These are phyloP conservation scores for Eufriesea mexicana DNA, from an alignment of 1,140 invertebrate species.

Conservation along the genomic window DNA sequence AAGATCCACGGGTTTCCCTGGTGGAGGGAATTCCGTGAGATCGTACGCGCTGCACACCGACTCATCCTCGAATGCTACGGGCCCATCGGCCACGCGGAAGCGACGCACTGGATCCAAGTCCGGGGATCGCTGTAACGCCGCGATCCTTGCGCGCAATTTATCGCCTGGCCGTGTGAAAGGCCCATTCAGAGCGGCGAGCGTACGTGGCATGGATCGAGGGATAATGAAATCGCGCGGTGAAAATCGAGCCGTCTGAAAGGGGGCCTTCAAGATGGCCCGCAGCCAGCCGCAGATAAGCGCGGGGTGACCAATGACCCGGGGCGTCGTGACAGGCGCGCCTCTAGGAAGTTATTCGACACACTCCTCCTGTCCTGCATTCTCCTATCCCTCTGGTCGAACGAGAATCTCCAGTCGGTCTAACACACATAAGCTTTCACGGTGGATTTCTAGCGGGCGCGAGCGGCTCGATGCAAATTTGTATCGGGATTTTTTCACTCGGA, in stretches of 20 bases:
- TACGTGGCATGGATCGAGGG: neutral
- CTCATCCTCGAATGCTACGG: neutral
- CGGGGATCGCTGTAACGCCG: conserved; percentile 4
- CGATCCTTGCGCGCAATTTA: conserved; percentile 28
- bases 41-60: too few species aligned
- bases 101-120: neutral
- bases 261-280: conserved; percentile 53
- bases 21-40: too few species aligned
- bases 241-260: conserved; percentile 40
- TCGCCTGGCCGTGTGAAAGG: conserved; percentile 44
- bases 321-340: conserved; percentile 79
- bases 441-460: conserved; percentile 10
- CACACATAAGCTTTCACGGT: conserved; percentile 27
- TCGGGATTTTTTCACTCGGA: conserved; percentile 25
- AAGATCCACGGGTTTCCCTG: too few species aligned
- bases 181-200: conserved; percentile 17
- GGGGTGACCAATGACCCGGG: conserved; percentile 76
- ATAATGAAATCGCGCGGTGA: conserved; percentile 54
- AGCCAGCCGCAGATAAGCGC: conserved; percentile 71
- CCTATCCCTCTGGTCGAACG: neutral
- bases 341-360: conserved; percentile 77
- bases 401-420: neutral
- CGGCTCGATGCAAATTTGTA: conserved; percentile 42
- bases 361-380: conserved; percentile 58
- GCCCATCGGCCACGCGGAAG: conserved; percentile 17